Percentiles rank a stretch among this genome's conserved stretches.
Conservation (phyloP, 2,113 vertebrate species). For the Microtus ochrogaster region DNA sequence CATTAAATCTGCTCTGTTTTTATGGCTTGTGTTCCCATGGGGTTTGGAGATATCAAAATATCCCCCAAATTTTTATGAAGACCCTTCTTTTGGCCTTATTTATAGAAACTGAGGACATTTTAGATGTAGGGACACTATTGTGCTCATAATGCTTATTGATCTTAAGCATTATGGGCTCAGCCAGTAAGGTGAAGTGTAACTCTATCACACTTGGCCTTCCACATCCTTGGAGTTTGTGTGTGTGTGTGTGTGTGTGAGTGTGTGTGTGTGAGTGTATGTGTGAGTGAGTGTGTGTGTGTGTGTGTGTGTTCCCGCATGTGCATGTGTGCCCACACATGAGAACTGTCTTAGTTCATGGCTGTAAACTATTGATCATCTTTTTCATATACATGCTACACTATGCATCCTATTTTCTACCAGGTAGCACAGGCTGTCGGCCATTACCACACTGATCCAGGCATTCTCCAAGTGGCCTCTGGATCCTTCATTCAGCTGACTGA, state of each 20-base stretch:
- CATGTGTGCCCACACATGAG: not conserved
- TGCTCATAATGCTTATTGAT: no score
- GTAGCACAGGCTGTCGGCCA: slow-evolving; percentile 5
- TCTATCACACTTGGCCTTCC: not conserved
- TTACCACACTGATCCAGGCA: not conserved
- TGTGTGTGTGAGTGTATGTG: not conserved
- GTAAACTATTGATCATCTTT: slow-evolving; percentile 3
- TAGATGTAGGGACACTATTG: not conserved
- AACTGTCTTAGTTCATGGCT: slow-evolving; percentile 28
- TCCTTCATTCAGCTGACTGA: slow-evolving; percentile 44
- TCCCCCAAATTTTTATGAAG: slow-evolving; percentile 21
- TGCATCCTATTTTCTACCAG: slow-evolving; percentile 39
- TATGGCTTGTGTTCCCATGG: slow-evolving; percentile 43
- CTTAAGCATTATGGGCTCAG: slow-evolving; percentile 1
- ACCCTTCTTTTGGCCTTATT: slow-evolving; percentile 3
- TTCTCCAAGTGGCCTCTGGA: not conserved
- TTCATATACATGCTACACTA: not conserved
- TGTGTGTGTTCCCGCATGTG: not conserved
- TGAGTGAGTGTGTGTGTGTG: not conserved
- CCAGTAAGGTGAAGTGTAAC: not conserved
- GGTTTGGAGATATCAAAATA: slow-evolving; percentile 50
- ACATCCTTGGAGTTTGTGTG: not conserved
- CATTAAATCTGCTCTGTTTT: slow-evolving; percentile 54
- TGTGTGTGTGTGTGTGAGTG: not conserved
- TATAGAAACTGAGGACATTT: slow-evolving; percentile 40